These are phyloP conservation scores for Dendropsophus ebraccatus DNA, from an alignment of 2,113 vertebrate genomes.

Conservation along the genomic window DNA sequence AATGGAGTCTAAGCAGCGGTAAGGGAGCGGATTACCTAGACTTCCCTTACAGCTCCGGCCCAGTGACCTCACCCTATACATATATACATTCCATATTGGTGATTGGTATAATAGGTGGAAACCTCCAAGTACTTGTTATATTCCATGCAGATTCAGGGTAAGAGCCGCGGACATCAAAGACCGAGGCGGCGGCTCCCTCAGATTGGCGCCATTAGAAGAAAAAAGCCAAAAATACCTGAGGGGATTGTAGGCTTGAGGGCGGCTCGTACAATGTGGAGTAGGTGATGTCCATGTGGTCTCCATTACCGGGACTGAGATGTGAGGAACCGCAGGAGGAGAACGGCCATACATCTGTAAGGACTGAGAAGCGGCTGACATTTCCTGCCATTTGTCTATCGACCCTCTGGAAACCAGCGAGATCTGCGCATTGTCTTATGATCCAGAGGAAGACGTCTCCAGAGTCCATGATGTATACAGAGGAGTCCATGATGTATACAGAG, in stretches of 20 bases:
- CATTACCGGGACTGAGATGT: background rate
- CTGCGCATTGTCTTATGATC: too few species aligned
- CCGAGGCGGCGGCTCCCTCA: background rate
- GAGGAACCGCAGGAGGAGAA: background rate
- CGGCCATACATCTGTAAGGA: too few species aligned
- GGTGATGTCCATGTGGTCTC: background rate
- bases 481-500: too few species aligned
- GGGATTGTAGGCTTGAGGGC: background rate
- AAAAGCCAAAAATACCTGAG: constrained; percentile 10
- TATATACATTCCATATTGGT: background rate
- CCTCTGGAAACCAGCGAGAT: too few species aligned
- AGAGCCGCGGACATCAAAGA: background rate
- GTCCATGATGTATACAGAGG: too few species aligned
- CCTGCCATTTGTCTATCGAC: too few species aligned
- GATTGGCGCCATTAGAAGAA: constrained; percentile 13
- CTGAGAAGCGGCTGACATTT: too few species aligned
- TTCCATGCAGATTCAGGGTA: background rate
- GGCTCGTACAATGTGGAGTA: background rate
- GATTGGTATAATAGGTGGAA: background rate
- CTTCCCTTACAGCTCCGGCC: background rate
- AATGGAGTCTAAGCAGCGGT: background rate
- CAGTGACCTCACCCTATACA: background rate
- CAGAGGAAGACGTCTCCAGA: too few species aligned
- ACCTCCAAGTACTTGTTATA: background rate
- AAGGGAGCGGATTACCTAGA: background rate